Evolutionary conservation across 2,113 vertebrate genomes (phyloP), one percentile per base, ranked within the genome.

Genomic region (Vulpes ferrilata): DNA sequence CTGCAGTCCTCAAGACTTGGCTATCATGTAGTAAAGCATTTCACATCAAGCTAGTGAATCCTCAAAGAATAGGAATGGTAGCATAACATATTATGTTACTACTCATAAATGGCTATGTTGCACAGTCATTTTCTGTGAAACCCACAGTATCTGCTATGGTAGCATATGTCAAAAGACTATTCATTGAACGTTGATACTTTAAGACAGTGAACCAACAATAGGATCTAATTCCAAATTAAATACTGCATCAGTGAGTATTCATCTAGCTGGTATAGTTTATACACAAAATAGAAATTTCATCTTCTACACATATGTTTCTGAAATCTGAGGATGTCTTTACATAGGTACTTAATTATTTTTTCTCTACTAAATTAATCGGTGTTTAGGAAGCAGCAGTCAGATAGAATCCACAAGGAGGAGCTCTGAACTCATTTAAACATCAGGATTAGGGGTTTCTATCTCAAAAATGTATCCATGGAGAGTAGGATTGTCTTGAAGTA

Each of bases 351-450:
- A 51, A 38, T 78, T 78, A 22, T 55, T 93, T 87, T 79, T 88
- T 25, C 67, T 89, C 6, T 30, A 27, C 27, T 53, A 69, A 67
- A 62, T 27, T 57, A 17, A 43, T 86, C 15, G 17, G 1, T 62
- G 48, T 85, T 95, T 93, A 55, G 60, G 55, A 89, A 96, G 8
- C 30, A 62, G 30, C 38, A 88, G 82, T 89, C 90, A 83, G 2
- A 25, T 15, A 71, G 7, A n/a, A n/a, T 76, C 98, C 98, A 98
- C 96, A 74, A 90, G 98, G 98, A 97, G 98, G 98, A 98, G 98
- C 98, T 97, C 98, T 3, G 64, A 5, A 9, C 93, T 96, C 93
- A 92, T 76, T 9, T 78, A 23, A 97, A 93, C 5, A 19, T n/a
- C 25, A 55, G 9, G 25, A 59, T 53, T 35, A 81, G 67, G 51